These are phyloP conservation scores for Albula goreensis DNA, from an alignment of 2,113 vertebrate species.

Conservation along the genomic window DNA sequence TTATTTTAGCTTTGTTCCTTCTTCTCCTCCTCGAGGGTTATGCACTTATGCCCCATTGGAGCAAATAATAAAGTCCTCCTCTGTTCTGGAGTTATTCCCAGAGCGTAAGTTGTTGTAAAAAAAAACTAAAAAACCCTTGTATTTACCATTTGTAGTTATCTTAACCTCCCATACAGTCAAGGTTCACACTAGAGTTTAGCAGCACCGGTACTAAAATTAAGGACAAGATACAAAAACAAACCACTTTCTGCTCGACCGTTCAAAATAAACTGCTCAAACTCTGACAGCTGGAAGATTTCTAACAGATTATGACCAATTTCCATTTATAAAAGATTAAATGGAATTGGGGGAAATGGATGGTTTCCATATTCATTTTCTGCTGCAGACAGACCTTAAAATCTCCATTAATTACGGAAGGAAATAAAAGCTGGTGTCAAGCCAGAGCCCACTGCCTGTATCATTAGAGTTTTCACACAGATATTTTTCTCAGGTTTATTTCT, in stretches of 20 bases:
- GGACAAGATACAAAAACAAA: background rate
- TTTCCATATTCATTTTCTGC: constrained; percentile 39
- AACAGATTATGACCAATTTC: background rate
- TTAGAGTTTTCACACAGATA: constrained; percentile 5
- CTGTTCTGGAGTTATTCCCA: constrained; percentile 43
- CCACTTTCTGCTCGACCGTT: background rate
- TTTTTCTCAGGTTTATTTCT: constrained; percentile 2
- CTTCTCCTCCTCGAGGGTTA: constrained; percentile 25
- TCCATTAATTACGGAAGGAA: constrained; percentile 47
- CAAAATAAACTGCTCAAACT: background rate
- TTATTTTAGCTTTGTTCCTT: background rate
- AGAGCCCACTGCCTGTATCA: constrained; percentile 1
- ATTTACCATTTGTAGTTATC: background rate
- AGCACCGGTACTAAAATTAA: background rate
- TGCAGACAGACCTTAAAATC: constrained; percentile 39
- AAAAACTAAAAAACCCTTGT: background rate
- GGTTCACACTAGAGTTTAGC: background rate
- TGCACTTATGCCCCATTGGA: constrained; percentile 49
- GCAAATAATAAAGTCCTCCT: constrained; percentile 59
- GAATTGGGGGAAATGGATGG: constrained; percentile 1
- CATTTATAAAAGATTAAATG: background rate
- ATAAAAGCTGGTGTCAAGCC: constrained; percentile 14
- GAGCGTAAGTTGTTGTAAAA: background rate
- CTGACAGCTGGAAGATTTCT: background rate
- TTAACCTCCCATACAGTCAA: background rate